Evolutionary conservation across 2,113 vertebrate species (phyloP), one percentile per base, ranked within the genome.

Genomic region (Melanostigma gelatinosum): DNA sequence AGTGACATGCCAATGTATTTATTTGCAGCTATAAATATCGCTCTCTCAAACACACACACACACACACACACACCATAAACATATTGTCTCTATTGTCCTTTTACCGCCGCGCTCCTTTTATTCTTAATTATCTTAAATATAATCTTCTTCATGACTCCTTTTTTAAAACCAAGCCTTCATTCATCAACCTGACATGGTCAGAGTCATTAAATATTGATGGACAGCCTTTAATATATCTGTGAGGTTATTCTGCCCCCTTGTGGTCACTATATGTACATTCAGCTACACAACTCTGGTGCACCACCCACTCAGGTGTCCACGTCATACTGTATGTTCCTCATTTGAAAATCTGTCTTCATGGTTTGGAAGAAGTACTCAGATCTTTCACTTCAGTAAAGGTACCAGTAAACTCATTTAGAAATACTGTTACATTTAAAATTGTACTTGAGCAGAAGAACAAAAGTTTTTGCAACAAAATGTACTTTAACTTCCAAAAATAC

Each of bases 201-300:
- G 32, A 65, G 40, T 55, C 24, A 77, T 13, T 52, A 72, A 58
- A 54, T 20, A 22, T 15, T 12, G 10, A 20, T 48, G 60, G 0
- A 7, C 5, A 38, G 44, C 18, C 42, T 60, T 8, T 24, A 1
- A 18, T 24, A 2, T 3, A 83, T 64, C 15, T 71, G 29, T 87
- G 57, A 32, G 29, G 13, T 65, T 54, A 15, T n/a, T 46, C 46
- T 71, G 88, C 89, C 90, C 75, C n/a, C 87, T 68, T 22, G 83
- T 85, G 92, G 89, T 57, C 67, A 52, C 4, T 18, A 1, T 10
- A 2, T 61, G 72, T 50, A 80, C 50, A 0, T 65, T 54, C 79
- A 72, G 22, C 24, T 1, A 63, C 13, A 8, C 9, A 7, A 15
- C 8, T 60, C 64, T 6, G 16, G 22, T 18, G 24, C 40, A 16